Evolutionary conservation across 2,797 vertebrate genomes (phyloP).

Genomic region (Channa striata): DNA sequence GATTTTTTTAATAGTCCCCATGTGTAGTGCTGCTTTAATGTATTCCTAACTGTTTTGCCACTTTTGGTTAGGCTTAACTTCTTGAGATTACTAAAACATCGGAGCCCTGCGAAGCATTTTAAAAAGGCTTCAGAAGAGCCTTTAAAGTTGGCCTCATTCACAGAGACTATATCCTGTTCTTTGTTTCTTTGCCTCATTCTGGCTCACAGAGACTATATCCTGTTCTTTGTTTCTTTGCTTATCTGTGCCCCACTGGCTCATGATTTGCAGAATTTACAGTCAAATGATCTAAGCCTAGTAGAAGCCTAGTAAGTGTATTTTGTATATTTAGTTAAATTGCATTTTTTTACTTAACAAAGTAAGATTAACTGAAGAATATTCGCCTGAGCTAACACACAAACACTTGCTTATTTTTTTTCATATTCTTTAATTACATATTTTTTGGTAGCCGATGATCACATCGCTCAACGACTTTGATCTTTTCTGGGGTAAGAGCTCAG

Average conservation of each 20-base stretch:
- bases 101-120: slow-evolving; percentile 38
- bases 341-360: no score
- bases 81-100: slow-evolving; percentile 53
- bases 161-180: slow-evolving; percentile 49
- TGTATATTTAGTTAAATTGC: no score
- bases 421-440: no score
- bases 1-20: slow-evolving; percentile 27
- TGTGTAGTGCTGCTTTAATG: slow-evolving; percentile 31
- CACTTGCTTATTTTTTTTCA: no score
- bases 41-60: slow-evolving; percentile 48
- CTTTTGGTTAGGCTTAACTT: slow-evolving; percentile 42
- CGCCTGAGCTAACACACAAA: no score
- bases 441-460: slow-evolving; percentile 53
- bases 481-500: slow-evolving; percentile 39
- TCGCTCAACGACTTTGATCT: slow-evolving; percentile 61
- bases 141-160: slow-evolving; percentile 64
- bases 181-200: slow-evolving; percentile 67
- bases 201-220: slow-evolving; percentile 38
- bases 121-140: slow-evolving; percentile 51
- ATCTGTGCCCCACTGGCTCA: slow-evolving; percentile 52
- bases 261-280: slow-evolving; percentile 48
- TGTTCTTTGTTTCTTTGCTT: slow-evolving; percentile 68
- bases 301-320: not conserved
- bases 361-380: no score
- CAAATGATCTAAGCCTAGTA: no score